phyloP scores from a whole-genome alignment of 2,113 vertebrate species.

The Antennarius striatus region DNA sequence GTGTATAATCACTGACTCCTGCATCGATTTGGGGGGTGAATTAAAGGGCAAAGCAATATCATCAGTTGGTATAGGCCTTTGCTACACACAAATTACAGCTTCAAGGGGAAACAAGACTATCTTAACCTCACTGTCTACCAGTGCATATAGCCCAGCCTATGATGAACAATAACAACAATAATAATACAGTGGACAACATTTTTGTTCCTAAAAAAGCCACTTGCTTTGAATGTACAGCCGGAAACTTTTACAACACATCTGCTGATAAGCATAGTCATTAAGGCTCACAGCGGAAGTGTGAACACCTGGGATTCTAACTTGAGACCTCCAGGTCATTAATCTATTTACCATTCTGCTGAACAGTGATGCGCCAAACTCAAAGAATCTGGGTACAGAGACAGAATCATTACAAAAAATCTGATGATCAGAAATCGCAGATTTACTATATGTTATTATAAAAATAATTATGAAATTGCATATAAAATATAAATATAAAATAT shows the following conservation, averaged over 20 bases:
- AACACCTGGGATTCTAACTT: slow-evolving; percentile 66
- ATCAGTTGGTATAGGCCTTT: slow-evolving; percentile 77
- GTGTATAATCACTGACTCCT: slow-evolving; percentile 80
- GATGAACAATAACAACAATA: slow-evolving; percentile 76
- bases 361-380: slow-evolving; percentile 22
- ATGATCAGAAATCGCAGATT: too few relatives aligned
- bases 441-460: too few relatives aligned
- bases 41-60: slow-evolving; percentile 81
- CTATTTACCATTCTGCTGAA: slow-evolving; percentile 46
- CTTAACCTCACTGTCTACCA: slow-evolving; percentile 71
- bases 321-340: slow-evolving; percentile 46
- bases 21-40: slow-evolving; percentile 79
- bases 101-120: slow-evolving; percentile 73
- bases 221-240: slow-evolving; percentile 60
- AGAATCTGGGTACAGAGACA: slow-evolving; percentile 25
- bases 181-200: slow-evolving; percentile 66
- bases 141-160: slow-evolving; percentile 63
- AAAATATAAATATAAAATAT: too few relatives aligned
- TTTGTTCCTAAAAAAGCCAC: slow-evolving; percentile 52
- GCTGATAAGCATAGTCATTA: slow-evolving; percentile 61
- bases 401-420: slow-evolving; percentile 7
- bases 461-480: too few relatives aligned
- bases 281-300: slow-evolving; percentile 47
- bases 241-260: slow-evolving; percentile 63
- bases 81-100: slow-evolving; percentile 75